Base-by-base conservation (phyloP, 2,888 invertebrate genomes). In the Maniola hyperantus region DNA sequence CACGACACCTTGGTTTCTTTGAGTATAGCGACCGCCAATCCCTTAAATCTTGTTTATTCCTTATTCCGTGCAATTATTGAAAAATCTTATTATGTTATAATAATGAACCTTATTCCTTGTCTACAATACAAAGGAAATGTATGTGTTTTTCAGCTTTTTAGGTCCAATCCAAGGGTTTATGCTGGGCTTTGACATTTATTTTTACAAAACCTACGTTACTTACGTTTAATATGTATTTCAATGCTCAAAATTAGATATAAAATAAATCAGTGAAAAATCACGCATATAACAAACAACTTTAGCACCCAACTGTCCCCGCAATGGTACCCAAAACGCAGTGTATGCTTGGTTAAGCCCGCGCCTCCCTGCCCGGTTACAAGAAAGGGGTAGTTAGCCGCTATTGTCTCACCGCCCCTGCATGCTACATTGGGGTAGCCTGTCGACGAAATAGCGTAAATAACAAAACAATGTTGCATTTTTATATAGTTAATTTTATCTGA, bases 331-430 rank as follows among this genome's bases (percentile, higher is more conserved):
- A 86, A 87, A 84, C 84, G 86, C 86, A 87, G 81, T 88, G 89
- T 87, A 88, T 84, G 91, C 88, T 91, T 91, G 91, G 92, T 91
- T 92, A 91, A 85, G 81, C 88, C 86, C 88, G 87, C 89, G 88
- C 90, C 89, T 88, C 84, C 79, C 79, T 77, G 80, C 79, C 77
- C 80, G 81, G 77, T 73, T 81, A 87, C 88, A 89, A 91, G 91
- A 91, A 92, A 91, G 91, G 91, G 92, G 91, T 92, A 92, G 92
- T 92, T 92, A 91, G 91, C 90, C 82, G 79, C 89, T 85, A 89
- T 92, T 92, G 92, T 91, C 88, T 90, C 83, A 76, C 79, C 75
- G 78, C 87, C 87, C 84, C 80, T 82, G 76, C 76, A 76, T 79
- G 77, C 76, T 77, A 79, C 81, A 76, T 73, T 68, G 73, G 70